phyloP scores from a whole-genome alignment of 2,113 vertebrate species.

The Etia nguti region DNA sequence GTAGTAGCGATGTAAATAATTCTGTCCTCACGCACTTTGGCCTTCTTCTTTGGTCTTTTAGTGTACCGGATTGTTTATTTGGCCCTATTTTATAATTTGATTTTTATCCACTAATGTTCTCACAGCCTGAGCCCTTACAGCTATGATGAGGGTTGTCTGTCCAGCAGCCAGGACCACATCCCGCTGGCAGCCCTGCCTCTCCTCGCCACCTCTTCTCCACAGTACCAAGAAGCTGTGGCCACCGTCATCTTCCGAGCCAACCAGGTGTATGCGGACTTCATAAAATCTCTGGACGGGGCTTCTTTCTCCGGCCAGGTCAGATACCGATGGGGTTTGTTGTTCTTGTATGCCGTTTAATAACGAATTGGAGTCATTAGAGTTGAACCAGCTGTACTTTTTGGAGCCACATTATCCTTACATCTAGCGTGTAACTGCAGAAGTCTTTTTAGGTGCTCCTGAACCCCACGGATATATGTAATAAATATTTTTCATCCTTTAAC shows the following conservation, averaged over 20 bases:
- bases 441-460: not conserved
- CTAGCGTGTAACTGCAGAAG: not conserved
- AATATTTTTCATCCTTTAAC: not conserved
- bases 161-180: slow-evolving; percentile 92
- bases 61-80: not conserved
- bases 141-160: slow-evolving; percentile 89
- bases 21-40: not conserved
- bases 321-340: not conserved
- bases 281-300: slow-evolving; percentile 86
- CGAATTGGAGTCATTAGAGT: not conserved
- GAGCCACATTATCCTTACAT: not conserved
- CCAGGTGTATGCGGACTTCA: slow-evolving; percentile 89
- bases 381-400: not conserved
- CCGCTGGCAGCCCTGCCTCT: slow-evolving; percentile 92
- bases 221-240: slow-evolving; percentile 91
- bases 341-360: not conserved
- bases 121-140: slow-evolving; percentile 91
- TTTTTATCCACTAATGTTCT: not conserved
- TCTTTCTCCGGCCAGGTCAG: slow-evolving; percentile 92
- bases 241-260: slow-evolving; percentile 87
- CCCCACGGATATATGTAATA: not conserved
- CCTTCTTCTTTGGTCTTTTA: not conserved
- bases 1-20: not conserved
- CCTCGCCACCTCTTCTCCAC: slow-evolving; percentile 89
- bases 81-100: not conserved